A percentile compares a stretch with the other conserved stretches of the same genome.
Evolutionary conservation across 2,888 invertebrate genomes (phyloP).

Genomic region (Drosophila lacicola): DNA sequence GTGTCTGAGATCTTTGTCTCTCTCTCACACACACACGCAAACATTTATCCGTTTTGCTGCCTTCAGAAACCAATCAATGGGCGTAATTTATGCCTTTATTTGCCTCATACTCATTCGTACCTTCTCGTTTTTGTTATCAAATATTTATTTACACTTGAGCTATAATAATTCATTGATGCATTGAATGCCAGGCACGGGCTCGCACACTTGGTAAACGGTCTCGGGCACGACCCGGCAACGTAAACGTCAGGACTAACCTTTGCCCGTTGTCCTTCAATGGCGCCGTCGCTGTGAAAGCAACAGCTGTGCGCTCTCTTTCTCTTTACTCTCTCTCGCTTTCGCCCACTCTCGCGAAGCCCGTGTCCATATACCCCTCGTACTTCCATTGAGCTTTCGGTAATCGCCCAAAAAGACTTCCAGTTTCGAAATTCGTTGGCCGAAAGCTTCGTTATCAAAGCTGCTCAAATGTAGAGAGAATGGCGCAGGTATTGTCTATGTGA

Average conservation of each 20-base stretch:
- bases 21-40: constrained; percentile 17
- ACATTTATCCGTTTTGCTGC: constrained; percentile 56
- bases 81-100: constrained; percentile 65
- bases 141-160: constrained; percentile 77
- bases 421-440: constrained; percentile 55
- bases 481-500: constrained; percentile 12
- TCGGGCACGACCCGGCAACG: constrained; percentile 72
- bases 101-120: constrained; percentile 26
- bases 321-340: constrained; percentile 34
- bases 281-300: constrained; percentile 78
- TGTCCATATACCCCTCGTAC: constrained; percentile 20
- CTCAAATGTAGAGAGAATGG: constrained; percentile 8
- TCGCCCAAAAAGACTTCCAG: constrained; percentile 52
- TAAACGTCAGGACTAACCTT: constrained; percentile 79
- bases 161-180: constrained; percentile 77
- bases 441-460: constrained; percentile 71
- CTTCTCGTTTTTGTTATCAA: constrained; percentile 58
- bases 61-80: constrained; percentile 62
- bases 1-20: constrained; percentile 22
- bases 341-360: not conserved
- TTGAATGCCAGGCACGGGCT: constrained; percentile 71
- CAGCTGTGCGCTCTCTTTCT: constrained; percentile 69
- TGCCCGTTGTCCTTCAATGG: constrained; percentile 75
- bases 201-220: constrained; percentile 57
- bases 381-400: constrained; percentile 47